Conservation (phyloP, 2,113 vertebrate genomes). For the Hyla sarda region DNA sequence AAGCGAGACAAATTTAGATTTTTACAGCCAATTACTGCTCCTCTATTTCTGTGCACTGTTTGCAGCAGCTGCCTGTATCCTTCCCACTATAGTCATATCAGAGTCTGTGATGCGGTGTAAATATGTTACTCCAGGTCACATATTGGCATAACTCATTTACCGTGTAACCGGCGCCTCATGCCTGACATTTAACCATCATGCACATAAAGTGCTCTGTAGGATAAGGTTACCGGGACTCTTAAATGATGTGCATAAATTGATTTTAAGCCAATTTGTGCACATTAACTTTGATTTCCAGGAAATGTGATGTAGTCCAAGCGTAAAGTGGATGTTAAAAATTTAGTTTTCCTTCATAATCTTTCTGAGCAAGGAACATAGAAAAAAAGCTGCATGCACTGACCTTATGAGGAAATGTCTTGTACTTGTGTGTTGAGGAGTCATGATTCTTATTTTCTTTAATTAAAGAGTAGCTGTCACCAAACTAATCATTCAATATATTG, state of each 20-base stretch:
- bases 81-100: neutral
- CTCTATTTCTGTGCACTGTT: neutral
- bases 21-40: neutral
- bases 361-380: neutral
- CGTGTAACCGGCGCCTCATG: neutral
- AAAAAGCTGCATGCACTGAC: neutral
- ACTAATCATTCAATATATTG: too few relatives aligned
- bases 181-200: neutral
- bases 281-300: neutral
- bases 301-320: neutral
- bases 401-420: neutral
- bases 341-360: neutral
- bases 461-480: too few relatives aligned
- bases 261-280: conserved; percentile 26
- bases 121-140: neutral
- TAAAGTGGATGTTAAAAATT: neutral
- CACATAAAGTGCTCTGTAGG: neutral
- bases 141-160: neutral
- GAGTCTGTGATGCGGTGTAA: neutral
- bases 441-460: neutral
- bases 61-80: neutral
- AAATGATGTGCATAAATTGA: neutral
- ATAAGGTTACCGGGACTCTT: neutral
- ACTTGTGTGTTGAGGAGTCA: neutral
- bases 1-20: neutral